Conservation (phyloP, 2,113 vertebrate genomes). For the Ictidomys tridecemlineatus region DNA sequence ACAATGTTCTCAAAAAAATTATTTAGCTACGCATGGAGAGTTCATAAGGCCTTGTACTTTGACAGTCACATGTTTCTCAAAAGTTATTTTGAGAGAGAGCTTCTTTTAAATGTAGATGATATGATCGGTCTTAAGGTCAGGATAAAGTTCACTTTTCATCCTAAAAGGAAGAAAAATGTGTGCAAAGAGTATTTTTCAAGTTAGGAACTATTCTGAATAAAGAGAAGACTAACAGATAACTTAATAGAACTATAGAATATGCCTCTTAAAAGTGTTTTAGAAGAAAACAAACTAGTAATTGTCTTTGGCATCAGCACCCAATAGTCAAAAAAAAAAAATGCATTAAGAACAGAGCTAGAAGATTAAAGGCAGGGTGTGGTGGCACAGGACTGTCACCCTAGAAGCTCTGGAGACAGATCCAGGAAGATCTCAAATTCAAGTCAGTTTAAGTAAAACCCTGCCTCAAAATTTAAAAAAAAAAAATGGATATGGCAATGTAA, state of each 20-base stretch:
- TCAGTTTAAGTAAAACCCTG: background rate
- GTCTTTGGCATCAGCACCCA: background rate
- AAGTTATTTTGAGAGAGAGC: slow-evolving; percentile 22
- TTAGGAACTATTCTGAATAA: slow-evolving; percentile 24
- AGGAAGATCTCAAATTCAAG: background rate
- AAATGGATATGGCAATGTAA: background rate
- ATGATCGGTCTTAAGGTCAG: background rate
- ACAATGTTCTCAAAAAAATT: slow-evolving; percentile 5
- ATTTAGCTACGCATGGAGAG: background rate
- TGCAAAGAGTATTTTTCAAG: slow-evolving; percentile 19
- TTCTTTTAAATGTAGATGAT: slow-evolving; percentile 14
- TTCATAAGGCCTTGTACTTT: background rate
- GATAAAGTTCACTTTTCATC: slow-evolving; percentile 35
- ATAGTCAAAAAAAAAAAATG: background rate
- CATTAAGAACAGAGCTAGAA: background rate
- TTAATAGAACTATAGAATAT: background rate
- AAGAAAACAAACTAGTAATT: background rate
- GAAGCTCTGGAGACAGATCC: background rate
- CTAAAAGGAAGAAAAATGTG: slow-evolving; percentile 37
- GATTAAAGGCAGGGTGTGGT: background rate
- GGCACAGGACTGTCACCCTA: background rate
- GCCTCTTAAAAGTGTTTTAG: background rate
- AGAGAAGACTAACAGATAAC: slow-evolving; percentile 5
- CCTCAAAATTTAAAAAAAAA: background rate
- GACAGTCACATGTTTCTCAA: background rate